Base-by-base conservation (phyloP, 2,113 vertebrate genomes). In the Osmerus eperlanus region DNA sequence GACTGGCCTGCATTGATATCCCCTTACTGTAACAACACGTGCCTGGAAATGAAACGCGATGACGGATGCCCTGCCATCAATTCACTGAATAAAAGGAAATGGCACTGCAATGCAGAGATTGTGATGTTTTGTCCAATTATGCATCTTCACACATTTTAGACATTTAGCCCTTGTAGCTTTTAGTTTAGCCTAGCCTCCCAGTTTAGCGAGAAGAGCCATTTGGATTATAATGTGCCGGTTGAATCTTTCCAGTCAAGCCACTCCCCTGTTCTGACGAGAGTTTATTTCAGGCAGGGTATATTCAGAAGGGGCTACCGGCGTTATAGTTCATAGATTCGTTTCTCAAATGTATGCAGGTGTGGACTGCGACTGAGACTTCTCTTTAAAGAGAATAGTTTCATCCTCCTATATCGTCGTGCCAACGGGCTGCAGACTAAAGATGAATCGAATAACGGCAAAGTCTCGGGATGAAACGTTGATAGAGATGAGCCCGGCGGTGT, bases 401-500 rank as follows among this genome's bases (percentile, higher is more conserved):
- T 18, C 2, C 69, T 72, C 9, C 41, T 51, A n/a, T 15, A 29
- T 3, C 13, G 16, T 15, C 41, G 21, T 9, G 58, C 8, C 18
- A 16, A 70, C 14, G 1, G 41, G 19, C 59, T 3, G 76, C 19
- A 62, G 23, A 70, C 55, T 11, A 36, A 81, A 18, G 2, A 92
- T 92, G 91, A 83, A 70, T 64, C 86, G 89, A 71, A 77, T 87
- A 83, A 77, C 82, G 77, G 88, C 84, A 15, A 89, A 68, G 79
- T 14, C 71, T 0, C 72, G 79, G 64, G 88, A 65, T 55, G 87
- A 88, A 70, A 89, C 80, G 29, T 78, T 92, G 5, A 92, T 93
- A 29, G 92, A 93, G 75, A 91, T 92, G 91, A 86, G 85, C 69
- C 89, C 86, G 4, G 63, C 89, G 0, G 86, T 81, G 51, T 91